These are phyloP conservation scores for Laticauda colubrina DNA, from an alignment of 2,113 vertebrate genomes.

Conservation along the genomic window DNA sequence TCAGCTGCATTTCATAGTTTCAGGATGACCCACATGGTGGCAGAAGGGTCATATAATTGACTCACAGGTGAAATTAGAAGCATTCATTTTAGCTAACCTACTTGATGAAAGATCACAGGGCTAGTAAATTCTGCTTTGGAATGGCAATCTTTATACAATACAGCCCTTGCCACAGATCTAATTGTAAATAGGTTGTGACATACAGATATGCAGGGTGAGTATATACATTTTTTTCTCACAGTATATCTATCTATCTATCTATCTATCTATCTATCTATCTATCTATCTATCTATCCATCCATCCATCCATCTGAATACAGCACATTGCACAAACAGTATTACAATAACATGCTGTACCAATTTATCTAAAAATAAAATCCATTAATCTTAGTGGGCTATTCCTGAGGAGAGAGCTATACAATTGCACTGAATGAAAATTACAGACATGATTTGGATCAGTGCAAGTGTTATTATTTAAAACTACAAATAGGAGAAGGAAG, in stretches of 20 bases:
- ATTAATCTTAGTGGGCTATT: neutral
- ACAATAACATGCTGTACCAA: neutral
- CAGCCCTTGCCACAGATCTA: neutral
- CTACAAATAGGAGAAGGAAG: neutral
- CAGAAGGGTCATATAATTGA: neutral
- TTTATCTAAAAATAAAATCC: neutral
- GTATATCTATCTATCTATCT: neutral
- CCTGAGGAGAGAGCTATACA: neutral
- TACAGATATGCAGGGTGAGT: neutral
- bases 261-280: too few species aligned
- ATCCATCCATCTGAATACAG: neutral
- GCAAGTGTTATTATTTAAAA: neutral
- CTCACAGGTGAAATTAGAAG: neutral
- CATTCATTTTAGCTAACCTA: neutral
- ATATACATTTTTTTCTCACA: neutral
- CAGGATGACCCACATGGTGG: neutral
- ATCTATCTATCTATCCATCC: too few species aligned
- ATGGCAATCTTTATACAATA: neutral
- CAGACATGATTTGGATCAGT: neutral
- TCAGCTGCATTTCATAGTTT: neutral
- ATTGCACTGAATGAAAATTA: neutral
- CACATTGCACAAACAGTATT: neutral
- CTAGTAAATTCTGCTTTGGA: neutral
- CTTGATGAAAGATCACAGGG: neutral
- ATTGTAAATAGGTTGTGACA: neutral